These are phyloP conservation scores for Colostygia pectinataria DNA, from an alignment of 2,888 invertebrate species.

Conservation along the genomic window DNA sequence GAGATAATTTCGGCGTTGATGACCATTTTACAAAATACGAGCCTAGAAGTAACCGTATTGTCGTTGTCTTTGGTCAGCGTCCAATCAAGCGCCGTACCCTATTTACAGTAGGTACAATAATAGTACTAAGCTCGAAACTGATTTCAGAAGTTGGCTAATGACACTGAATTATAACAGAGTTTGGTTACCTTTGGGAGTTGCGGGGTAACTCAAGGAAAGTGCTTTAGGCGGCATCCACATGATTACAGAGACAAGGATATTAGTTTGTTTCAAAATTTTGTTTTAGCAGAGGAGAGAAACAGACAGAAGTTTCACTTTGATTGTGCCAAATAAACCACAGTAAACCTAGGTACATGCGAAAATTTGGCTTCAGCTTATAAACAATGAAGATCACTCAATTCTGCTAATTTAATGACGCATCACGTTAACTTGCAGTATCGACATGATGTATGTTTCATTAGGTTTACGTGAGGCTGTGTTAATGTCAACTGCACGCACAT, in stretches of 20 bases:
- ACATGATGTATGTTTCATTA: no score
- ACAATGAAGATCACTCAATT: no score
- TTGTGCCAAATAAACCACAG: not conserved
- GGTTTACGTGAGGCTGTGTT: no score
- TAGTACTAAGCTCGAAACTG: constrained; percentile 34
- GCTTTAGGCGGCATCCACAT: constrained; percentile 7
- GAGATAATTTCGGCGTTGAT: no score
- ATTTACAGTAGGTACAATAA: constrained; percentile 21
- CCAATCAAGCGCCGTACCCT: constrained; percentile 13
- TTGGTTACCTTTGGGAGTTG: constrained; percentile 44
- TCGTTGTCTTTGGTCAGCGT: not conserved
- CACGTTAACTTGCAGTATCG: no score
- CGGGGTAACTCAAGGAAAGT: constrained; percentile 18
- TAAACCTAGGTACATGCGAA: no score
- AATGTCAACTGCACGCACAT: no score
- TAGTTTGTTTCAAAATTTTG: constrained; percentile 20
- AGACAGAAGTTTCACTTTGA: not conserved
- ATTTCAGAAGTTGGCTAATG: constrained; percentile 53
- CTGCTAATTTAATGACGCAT: no score
- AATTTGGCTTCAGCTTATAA: no score
- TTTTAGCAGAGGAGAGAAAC: not conserved
- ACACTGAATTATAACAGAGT: constrained; percentile 57
- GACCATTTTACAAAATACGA: no score
- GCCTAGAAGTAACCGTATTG: no score
- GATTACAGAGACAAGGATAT: constrained; percentile 22